Base-by-base conservation (phyloP, 2,797 vertebrate species). In the Lacerta agilis region DNA sequence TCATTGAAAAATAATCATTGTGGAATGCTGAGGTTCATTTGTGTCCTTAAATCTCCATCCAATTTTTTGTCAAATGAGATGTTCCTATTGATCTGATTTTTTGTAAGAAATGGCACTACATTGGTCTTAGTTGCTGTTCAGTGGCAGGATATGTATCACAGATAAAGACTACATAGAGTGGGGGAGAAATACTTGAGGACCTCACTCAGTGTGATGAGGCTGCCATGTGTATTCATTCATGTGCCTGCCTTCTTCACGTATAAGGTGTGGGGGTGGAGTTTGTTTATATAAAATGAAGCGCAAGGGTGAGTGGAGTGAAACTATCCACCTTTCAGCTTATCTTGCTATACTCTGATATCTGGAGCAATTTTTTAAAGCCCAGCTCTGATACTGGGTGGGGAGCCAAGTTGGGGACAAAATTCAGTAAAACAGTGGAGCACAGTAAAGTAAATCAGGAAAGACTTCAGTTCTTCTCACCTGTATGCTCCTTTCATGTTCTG, bases 31-130 rank as follows among this genome's bases (percentile, higher is more conserved):
- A 61, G 29, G 23, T 82, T 29, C 73, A 55, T 4, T 88, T 72
- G 13, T 92, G 55, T n/a, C 89, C 89, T 85, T 71, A 89, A 94
- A 36, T 81, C 29, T 79, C 82, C 9, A 82, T 92, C 1, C 55
- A 75, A 41, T 36, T 76, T 33, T 75, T 85, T n/a, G n/a, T 79
- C 36, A 77, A 11, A 17, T 87, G 75, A 88, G 8, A 80, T 89
- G 55, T 38, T 89, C 66, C 3, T 64, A 45, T 86, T 84, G 0
- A 0, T 80, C 83, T 78, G 38, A 41, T 41, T 77, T 72, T 72
- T 87, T 88, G 29, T 85, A 38, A 33, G n/a, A 83, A 15, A 69
- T 81, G 82, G 9, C 86, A 43, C 7, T n/a, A 0, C 49, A 41
- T 3, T 20, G 10, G 36, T 61, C 81, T 82, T 1, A 84, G 2